Percentiles rank a stretch among this genome's conserved stretches.
phyloP scores from a whole-genome alignment of 2,888 invertebrate species.

The Malthinus flaveolus region DNA sequence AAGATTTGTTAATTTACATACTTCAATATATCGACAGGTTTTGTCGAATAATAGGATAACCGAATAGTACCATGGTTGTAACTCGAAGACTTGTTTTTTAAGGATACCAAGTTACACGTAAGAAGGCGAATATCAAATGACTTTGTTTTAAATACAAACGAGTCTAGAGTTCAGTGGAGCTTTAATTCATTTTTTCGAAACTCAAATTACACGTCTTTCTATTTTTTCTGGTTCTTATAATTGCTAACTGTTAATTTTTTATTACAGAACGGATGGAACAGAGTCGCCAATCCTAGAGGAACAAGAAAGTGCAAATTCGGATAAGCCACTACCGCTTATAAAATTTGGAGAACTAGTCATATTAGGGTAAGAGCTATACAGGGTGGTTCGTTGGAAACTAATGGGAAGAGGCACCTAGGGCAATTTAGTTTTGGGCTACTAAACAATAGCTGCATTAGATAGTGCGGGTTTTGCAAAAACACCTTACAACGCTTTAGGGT shows the following conservation, averaged over 20 bases:
- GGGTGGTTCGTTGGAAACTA: no score
- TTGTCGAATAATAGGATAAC: no score
- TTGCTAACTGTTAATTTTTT: background rate
- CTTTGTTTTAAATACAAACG: background rate
- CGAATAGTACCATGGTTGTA: no score
- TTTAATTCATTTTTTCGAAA: no score
- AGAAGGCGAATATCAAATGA: background rate
- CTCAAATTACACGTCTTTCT: background rate
- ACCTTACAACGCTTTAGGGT: no score
- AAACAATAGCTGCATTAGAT: no score
- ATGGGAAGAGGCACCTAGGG: no score
- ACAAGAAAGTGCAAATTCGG: slow-evolving; percentile 72
- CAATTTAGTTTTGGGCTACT: no score
- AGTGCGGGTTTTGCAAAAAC: no score
- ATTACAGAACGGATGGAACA: slow-evolving; percentile 62
- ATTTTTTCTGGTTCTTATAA: background rate
- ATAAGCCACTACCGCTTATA: slow-evolving; percentile 76
- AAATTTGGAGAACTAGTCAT: slow-evolving; percentile 94
- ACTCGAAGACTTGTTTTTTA: background rate
- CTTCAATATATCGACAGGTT: no score
- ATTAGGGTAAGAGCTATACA: slow-evolving; percentile 75
- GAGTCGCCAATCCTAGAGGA: slow-evolving; percentile 80
- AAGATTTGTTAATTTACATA: no score
- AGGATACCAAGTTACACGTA: background rate
- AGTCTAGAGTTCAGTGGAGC: background rate